Conservation (phyloP, 2,797 vertebrate genomes). For the Nyctibius grandis region DNA sequence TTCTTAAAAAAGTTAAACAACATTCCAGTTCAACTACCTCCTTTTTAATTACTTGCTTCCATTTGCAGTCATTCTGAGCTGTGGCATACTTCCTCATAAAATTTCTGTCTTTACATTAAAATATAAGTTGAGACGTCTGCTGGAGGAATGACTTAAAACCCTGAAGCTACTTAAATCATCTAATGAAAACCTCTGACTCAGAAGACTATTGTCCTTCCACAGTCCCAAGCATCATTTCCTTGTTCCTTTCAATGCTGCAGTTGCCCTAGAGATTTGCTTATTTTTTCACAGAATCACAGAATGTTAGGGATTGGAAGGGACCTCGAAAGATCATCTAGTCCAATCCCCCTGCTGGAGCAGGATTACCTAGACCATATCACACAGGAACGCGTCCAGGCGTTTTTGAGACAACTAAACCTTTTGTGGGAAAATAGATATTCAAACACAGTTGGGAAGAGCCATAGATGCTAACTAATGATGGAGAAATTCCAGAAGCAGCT, state of each 20-base stretch:
- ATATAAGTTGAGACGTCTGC: not conserved
- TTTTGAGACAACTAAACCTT: not conserved
- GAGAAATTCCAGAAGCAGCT: not conserved
- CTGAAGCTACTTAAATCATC: not conserved
- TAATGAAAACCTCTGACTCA: conserved; percentile 1
- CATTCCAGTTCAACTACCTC: not conserved
- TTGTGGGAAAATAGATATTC: not conserved
- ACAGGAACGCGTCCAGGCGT: no score
- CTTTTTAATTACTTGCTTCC: not conserved
- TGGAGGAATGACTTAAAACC: not conserved
- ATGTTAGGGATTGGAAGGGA: no score
- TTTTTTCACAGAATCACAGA: no score
- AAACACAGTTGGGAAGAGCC: not conserved
- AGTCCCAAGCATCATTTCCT: not conserved
- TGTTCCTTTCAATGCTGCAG: not conserved
- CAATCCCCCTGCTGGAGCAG: no score
- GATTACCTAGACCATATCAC: no score
- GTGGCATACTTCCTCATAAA: not conserved
- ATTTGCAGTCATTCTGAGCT: not conserved
- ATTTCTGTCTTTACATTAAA: not conserved
- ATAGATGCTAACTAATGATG: not conserved
- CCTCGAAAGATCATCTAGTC: no score
- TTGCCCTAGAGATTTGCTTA: not conserved
- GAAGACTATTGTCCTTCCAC: not conserved
- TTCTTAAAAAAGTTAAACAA: not conserved